Conservation (phyloP, 2,888 invertebrate genomes). For the Hermaeophaga mercurialis region DNA sequence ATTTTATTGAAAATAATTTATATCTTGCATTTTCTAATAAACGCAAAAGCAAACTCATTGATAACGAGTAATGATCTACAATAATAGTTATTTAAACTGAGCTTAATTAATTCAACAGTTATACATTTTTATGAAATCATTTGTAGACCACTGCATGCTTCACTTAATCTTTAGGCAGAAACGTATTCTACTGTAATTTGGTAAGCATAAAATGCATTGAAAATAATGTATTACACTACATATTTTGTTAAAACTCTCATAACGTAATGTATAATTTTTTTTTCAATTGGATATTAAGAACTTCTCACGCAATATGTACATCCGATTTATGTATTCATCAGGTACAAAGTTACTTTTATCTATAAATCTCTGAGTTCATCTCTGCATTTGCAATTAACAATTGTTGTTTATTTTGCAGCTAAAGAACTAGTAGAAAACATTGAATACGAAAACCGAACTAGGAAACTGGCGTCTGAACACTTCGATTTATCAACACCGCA, state of each 20-base stretch:
- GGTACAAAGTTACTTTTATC: no score
- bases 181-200: neutral
- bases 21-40: no score
- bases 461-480: conserved; percentile 55
- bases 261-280: no score
- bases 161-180: neutral
- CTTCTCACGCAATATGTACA: no score
- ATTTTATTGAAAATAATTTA: no score
- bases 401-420: conserved; percentile 46
- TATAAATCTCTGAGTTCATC: neutral
- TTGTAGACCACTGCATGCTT: neutral
- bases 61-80: neutral
- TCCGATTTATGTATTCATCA: no score
- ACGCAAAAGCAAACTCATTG: no score
- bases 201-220: no score
- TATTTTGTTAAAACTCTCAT: no score
- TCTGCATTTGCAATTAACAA: neutral
- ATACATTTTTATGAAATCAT: neutral
- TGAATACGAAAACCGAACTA: conserved; percentile 55
- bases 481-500: conserved; percentile 61
- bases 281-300: no score
- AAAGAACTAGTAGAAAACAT: conserved; percentile 56
- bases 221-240: no score
- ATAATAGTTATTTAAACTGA: conserved; percentile 1
- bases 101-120: conserved; percentile 3